Evolutionary conservation across 2,888 invertebrate genomes (phyloP).

Genomic region (Pseudoips prasinana): DNA sequence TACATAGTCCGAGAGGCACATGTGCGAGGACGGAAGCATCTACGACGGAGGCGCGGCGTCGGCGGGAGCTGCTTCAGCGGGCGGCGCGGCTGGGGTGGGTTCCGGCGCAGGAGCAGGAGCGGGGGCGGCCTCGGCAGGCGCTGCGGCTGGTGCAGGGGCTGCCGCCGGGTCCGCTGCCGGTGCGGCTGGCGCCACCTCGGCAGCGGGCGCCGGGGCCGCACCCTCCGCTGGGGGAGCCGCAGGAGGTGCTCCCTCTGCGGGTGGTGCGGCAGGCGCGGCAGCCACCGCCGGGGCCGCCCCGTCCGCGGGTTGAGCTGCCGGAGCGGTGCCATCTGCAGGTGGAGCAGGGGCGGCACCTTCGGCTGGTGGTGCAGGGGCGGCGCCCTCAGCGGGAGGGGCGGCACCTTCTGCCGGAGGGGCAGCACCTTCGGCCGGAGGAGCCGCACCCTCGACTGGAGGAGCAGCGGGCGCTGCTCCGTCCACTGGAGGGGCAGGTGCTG

Average conservation of each 20-base stretch:
- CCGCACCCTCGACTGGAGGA: conserved; percentile 39
- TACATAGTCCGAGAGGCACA: background rate
- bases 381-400: conserved; percentile 26
- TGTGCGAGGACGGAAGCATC: background rate
- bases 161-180: conserved; percentile 47
- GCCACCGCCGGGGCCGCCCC: conserved; percentile 46
- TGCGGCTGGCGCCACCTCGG: conserved; percentile 36
- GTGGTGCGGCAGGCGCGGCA: conserved; percentile 38
- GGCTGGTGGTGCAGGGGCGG: conserved; percentile 36
- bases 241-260: conserved; percentile 44
- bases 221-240: conserved; percentile 32
- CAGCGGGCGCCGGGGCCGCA: conserved; percentile 39
- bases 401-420: conserved; percentile 36
- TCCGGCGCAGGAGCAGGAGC: conserved; percentile 26
- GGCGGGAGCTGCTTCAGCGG: conserved; percentile 14
- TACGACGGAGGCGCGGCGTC: conserved; percentile 16
- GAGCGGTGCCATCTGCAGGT: conserved; percentile 33
- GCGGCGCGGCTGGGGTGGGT: conserved; percentile 27
- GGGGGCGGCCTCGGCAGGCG: conserved; percentile 31
- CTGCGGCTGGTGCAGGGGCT: conserved; percentile 30
- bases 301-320: conserved; percentile 42
- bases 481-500: conserved; percentile 34
- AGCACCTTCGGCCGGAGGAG: conserved; percentile 49
- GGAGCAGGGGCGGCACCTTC: conserved; percentile 35
- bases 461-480: conserved; percentile 35